Evolutionary conservation across 2,113 vertebrate genomes (phyloP).

Genomic region (Cathartes aura): DNA sequence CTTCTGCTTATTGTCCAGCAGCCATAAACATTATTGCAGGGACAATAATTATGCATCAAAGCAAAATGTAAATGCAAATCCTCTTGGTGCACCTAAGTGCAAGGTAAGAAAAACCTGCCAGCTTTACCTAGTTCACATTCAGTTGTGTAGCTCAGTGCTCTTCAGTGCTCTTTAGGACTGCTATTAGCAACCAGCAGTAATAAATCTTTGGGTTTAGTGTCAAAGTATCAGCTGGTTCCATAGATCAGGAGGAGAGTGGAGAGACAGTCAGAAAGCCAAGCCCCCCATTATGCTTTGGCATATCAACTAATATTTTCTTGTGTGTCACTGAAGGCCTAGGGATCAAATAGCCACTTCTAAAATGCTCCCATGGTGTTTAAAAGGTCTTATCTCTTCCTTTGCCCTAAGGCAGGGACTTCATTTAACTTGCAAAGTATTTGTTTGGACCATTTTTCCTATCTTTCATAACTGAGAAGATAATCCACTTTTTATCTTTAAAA

Average conservation of each 20-base stretch:
- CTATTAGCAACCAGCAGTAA: not conserved
- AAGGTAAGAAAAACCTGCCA: not conserved
- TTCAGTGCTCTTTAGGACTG: not conserved
- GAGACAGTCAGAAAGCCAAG: not conserved
- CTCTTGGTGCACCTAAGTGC: not conserved
- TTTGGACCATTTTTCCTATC: not conserved
- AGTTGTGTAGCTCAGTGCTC: not conserved
- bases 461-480: not conserved
- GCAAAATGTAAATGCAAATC: not conserved
- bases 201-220: slow-evolving; percentile 19
- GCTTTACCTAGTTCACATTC: not conserved
- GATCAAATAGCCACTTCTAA: slow-evolving; percentile 41
- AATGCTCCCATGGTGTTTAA: not conserved
- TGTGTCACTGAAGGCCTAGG: not conserved
- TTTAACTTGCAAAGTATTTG: not conserved
- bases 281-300: slow-evolving; percentile 28
- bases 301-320: slow-evolving; percentile 3
- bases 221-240: not conserved
- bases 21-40: not conserved
- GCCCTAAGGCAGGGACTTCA: not conserved
- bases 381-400: not conserved
- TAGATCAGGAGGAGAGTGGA: not conserved
- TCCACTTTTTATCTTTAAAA: not conserved
- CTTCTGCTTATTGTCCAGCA: not conserved
- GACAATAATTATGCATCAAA: not conserved